Percentiles rank a stretch among this genome's conserved stretches.
phyloP scores from a whole-genome alignment of 2,113 vertebrate genomes.

The Xiphophorus hellerii region DNA sequence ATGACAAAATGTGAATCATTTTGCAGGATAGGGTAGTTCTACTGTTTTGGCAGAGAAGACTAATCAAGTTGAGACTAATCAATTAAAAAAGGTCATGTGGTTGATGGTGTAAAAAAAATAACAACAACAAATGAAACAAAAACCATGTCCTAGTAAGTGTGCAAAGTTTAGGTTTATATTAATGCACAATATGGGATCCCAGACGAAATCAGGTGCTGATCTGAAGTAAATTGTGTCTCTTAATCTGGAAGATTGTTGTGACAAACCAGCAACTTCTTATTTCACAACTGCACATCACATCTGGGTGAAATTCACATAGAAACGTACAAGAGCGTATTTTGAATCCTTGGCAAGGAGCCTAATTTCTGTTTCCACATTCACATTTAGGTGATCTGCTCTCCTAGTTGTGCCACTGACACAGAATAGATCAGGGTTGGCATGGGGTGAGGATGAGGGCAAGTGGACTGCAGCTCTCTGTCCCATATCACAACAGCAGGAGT shows the following conservation, averaged over 20 bases:
- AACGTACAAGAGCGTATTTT: neutral
- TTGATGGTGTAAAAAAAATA: too few relatives aligned
- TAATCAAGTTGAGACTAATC: too few relatives aligned
- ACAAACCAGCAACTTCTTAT: neutral
- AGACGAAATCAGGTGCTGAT: neutral
- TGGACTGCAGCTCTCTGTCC: constrained; percentile 49
- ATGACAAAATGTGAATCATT: neutral
- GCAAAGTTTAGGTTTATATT: neutral
- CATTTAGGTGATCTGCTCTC: neutral
- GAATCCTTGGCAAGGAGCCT: neutral
- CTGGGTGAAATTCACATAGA: too few relatives aligned
- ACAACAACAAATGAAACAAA: neutral
- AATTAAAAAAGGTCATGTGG: neutral
- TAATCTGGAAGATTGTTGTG: neutral
- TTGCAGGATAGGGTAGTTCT: too few relatives aligned
- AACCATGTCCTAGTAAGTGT: neutral
- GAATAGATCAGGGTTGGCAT: constrained; percentile 44
- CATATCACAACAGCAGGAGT: constrained; percentile 65
- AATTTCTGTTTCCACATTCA: constrained; percentile 2
- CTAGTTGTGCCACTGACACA: constrained; percentile 20
- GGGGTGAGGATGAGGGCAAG: constrained; percentile 62
- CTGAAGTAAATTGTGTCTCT: too few relatives aligned
- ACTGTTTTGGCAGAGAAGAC: too few relatives aligned
- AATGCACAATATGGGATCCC: neutral
- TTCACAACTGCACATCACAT: neutral